Evolutionary conservation across 2,113 vertebrate species (phyloP).

Genomic region (Solea solea): DNA sequence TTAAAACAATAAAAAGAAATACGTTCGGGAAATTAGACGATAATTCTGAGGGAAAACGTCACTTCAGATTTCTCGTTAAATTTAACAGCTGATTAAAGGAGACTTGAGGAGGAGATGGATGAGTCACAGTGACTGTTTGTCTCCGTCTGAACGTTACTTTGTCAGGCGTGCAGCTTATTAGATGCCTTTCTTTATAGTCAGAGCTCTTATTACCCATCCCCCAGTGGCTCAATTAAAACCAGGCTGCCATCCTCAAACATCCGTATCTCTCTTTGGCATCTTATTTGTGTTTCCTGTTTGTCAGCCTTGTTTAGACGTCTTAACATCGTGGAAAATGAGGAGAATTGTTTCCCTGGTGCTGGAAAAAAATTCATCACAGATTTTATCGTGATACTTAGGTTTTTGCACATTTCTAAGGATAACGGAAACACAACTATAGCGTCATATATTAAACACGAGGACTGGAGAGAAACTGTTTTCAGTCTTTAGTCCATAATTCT

Average conservation of each 20-base stretch:
- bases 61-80: too few relatives aligned
- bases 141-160: constrained; percentile 9
- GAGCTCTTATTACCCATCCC: constrained; percentile 51
- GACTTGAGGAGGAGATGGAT: not conserved
- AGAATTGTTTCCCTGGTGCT: constrained; percentile 32
- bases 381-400: too few relatives aligned
- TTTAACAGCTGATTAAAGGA: not conserved
- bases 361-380: too few relatives aligned
- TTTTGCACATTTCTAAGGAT: too few relatives aligned
- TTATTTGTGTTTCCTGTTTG: constrained; percentile 10
- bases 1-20: not conserved
- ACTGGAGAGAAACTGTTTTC: too few relatives aligned
- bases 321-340: constrained; percentile 56
- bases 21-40: not conserved
- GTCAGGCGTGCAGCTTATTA: constrained; percentile 40
- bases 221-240: constrained; percentile 64
- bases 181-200: constrained; percentile 30
- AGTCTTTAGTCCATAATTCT: too few relatives aligned
- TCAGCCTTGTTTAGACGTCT: constrained; percentile 45
- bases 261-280: constrained; percentile 35
- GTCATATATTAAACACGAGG: too few relatives aligned
- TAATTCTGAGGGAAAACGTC: too few relatives aligned
- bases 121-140: constrained; percentile 18
- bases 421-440: too few relatives aligned
- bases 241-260: constrained; percentile 52